A percentile compares a stretch with the other conserved stretches of the same genome.
phyloP scores from a whole-genome alignment of 2,888 invertebrate genomes.

The Malacosoma neustria region DNA sequence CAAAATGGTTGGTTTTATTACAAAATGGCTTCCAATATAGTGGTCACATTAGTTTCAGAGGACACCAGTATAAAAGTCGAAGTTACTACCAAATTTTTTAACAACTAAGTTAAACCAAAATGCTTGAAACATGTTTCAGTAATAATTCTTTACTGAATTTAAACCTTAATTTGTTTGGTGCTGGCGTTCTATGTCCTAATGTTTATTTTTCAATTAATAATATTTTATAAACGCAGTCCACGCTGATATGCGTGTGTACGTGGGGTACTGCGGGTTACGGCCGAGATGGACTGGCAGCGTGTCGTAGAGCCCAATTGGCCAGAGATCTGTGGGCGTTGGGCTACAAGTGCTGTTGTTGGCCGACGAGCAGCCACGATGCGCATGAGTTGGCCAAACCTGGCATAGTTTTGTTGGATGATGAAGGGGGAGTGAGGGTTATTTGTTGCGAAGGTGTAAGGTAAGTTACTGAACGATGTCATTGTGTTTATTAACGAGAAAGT shows the following conservation, averaged over 20 bases:
- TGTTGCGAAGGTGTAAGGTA: conserved; percentile 26
- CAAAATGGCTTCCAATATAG: too few species aligned
- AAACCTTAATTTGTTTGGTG: too few species aligned
- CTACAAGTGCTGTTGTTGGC: conserved; percentile 16
- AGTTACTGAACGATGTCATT: too few species aligned
- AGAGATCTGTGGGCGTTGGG: conserved; percentile 77
- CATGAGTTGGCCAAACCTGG: conserved; percentile 29
- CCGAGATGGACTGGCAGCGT: conserved; percentile 29
- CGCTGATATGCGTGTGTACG: conserved; percentile 41
- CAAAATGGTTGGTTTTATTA: too few species aligned
- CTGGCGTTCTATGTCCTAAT: too few species aligned
- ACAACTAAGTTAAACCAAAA: too few species aligned
- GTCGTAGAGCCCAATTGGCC: conserved; percentile 31
- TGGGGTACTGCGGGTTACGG: conserved; percentile 36
- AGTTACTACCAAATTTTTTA: too few species aligned
- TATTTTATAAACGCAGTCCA: conserved; percentile 26
- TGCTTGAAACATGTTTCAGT: too few species aligned
- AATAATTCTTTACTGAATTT: too few species aligned
- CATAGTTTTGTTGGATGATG: conserved; percentile 31
- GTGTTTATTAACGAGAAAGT: too few species aligned
- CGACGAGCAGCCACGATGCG: conserved; percentile 20
- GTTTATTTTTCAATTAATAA: neutral
- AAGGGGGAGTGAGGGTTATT: conserved; percentile 24
- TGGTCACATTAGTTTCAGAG: too few species aligned
- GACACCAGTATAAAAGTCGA: too few species aligned